Conservation (phyloP, 2,888 invertebrate genomes). For the Lithophane ornitopus region DNA sequence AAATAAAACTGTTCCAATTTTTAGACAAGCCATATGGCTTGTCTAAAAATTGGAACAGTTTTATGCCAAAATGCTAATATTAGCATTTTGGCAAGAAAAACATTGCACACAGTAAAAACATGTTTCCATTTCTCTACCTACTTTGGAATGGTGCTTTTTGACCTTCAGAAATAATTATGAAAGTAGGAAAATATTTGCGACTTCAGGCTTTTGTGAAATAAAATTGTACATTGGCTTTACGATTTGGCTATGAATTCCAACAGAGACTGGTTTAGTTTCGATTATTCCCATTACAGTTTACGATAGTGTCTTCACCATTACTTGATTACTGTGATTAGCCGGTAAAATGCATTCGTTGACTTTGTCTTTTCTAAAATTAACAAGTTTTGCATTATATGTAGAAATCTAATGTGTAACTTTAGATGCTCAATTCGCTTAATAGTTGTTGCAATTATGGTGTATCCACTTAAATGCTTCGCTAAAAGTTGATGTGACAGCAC, state of each 20-base stretch:
- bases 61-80: too few relatives aligned
- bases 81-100: conserved; percentile 2
- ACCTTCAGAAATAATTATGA: conserved; percentile 5
- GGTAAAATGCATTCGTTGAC: background rate
- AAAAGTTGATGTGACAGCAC: background rate
- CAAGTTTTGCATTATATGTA: background rate
- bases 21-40: background rate
- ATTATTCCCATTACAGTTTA: background rate
- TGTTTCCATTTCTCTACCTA: background rate
- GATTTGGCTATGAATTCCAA: background rate
- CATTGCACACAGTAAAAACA: background rate
- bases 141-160: background rate
- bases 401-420: background rate
- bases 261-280: background rate
- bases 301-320: background rate
- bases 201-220: background rate
- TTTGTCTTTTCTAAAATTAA: background rate
- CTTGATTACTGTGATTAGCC: background rate
- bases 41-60: too few relatives aligned
- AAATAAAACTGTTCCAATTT: conserved; percentile 1
- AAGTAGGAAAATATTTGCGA: background rate
- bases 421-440: too few relatives aligned
- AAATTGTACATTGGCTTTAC: background rate
- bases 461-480: too few relatives aligned
- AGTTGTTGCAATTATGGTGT: too few relatives aligned